Base-by-base conservation (phyloP, 2,113 vertebrate genomes). In the Phylloscopus whistleri region DNA sequence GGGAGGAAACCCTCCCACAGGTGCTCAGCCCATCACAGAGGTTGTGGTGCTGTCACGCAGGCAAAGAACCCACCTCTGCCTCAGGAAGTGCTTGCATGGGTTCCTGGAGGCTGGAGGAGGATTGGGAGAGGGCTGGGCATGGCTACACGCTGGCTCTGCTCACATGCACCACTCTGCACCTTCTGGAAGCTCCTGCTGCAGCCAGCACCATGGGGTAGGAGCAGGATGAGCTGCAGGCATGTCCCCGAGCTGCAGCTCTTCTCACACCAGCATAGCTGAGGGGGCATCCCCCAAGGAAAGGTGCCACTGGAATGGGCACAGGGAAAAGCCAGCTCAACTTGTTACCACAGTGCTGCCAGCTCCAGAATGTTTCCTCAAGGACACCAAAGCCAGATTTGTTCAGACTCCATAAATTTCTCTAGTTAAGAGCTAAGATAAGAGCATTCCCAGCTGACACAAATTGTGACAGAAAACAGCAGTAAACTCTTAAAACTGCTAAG, bases 1-100 rank as follows among this genome's bases (percentile, higher is more conserved):
- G 37, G 14, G 9, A 30, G 11, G 39, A 39, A 75, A 13, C 9
- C 5, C 26, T 94, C 48, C 43, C 73, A 22, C 52, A 9, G 28
- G 88, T 37, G 7, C 49, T 84, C 62, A 53, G 66, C 35, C 52
- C 35, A 22, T 44, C 20, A 5, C 0, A 64, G 62, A 51, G 26
- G 33, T 2, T 22, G 8, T 44, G n/a, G 12, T 20, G 22, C 44
- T 78, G 44, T 23, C 44, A 60, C 10, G 2, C 4, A 41, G 33
- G 28, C 43, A 43, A 73, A 84, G 80, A 67, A 18, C 31, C 26
- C 55, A 70, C 18, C 20, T 74, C 46, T 52, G 19, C 31, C 44
- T 49, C 3, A 0, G 76, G 63, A 91, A 77, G 27, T 1, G 9
- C 15, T 52, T 35, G 49, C 46, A 27, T 0, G 1, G 22, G 22